Evolutionary conservation across 2,797 vertebrate genomes (phyloP).

Genomic region (Molossus alvarezi): DNA sequence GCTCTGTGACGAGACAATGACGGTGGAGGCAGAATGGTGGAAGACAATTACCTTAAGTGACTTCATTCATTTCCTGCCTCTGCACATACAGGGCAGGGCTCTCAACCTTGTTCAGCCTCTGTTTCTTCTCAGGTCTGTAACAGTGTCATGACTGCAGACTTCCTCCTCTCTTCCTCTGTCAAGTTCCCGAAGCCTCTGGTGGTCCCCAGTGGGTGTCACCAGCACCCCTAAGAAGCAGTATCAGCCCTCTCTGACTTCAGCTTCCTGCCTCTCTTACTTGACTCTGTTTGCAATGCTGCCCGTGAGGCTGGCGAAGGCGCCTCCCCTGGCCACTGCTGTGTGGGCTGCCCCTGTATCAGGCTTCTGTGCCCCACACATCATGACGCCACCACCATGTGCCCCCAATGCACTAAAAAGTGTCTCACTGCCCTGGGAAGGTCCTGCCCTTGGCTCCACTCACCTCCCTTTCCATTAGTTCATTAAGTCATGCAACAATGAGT

Average conservation of each 20-base stretch:
- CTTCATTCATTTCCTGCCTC: neutral
- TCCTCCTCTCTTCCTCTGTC: neutral
- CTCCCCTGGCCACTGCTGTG: too few species aligned
- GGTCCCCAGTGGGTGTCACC: neutral
- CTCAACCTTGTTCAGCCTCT: neutral
- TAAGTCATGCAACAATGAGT: neutral
- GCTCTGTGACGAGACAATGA: neutral
- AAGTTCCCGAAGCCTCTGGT: neutral
- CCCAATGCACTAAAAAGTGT: neutral
- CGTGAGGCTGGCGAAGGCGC: accelerated
- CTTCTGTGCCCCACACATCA: neutral
- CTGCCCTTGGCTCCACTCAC: neutral
- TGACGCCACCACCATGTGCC: neutral
- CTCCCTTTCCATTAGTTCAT: neutral
- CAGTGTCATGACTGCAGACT: accelerated
- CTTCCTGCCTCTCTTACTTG: neutral
- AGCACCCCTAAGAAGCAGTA: too few species aligned
- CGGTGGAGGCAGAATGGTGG: neutral
- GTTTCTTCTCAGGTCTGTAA: neutral
- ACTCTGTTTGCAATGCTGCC: neutral
- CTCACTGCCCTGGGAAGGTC: neutral
- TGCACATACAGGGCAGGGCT: neutral
- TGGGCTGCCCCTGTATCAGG: neutral
- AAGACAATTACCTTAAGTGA: neutral
- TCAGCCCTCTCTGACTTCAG: neutral